Conservation (phyloP, 1,140 invertebrate species). For the Pseudobourletiella spinata region DNA sequence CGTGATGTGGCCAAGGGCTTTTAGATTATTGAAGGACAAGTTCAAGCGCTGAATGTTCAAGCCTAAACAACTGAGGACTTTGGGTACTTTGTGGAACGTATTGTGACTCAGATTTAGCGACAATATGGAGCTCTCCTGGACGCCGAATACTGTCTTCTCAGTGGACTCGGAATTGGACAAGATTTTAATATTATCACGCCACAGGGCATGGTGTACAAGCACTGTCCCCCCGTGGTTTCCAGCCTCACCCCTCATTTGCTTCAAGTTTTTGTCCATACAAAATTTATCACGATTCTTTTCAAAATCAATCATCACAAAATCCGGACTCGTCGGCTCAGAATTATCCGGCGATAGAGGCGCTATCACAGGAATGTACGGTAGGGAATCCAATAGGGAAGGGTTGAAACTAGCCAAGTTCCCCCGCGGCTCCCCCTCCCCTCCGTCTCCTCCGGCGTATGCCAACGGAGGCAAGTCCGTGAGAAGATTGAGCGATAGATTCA, state of each 20-base stretch:
- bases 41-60: slow-evolving; percentile 76
- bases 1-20: slow-evolving; percentile 71
- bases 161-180: slow-evolving; percentile 15
- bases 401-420: slow-evolving; percentile 12
- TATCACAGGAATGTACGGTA: slow-evolving; percentile 19
- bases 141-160: slow-evolving; percentile 2
- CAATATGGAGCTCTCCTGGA: slow-evolving; percentile 49
- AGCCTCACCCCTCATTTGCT: neutral
- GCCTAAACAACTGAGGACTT: slow-evolving; percentile 78
- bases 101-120: slow-evolving; percentile 85
- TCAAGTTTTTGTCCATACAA: neutral
- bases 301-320: slow-evolving; percentile 30
- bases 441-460: slow-evolving; percentile 9
- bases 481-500: slow-evolving; percentile 88
- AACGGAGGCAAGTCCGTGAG: slow-evolving; percentile 62
- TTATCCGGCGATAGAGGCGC: neutral
- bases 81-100: slow-evolving; percentile 74
- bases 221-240: slow-evolving; percentile 7
- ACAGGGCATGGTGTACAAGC: slow-evolving; percentile 20
- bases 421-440: too few relatives aligned
- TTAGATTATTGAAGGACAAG: slow-evolving; percentile 70
- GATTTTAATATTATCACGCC: slow-evolving; percentile 29
- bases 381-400: slow-evolving; percentile 21
- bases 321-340: slow-evolving; percentile 20
- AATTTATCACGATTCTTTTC: slow-evolving; percentile 20